Evolutionary conservation across 2,888 invertebrate species (phyloP).

Genomic region (Muscina levida): DNA sequence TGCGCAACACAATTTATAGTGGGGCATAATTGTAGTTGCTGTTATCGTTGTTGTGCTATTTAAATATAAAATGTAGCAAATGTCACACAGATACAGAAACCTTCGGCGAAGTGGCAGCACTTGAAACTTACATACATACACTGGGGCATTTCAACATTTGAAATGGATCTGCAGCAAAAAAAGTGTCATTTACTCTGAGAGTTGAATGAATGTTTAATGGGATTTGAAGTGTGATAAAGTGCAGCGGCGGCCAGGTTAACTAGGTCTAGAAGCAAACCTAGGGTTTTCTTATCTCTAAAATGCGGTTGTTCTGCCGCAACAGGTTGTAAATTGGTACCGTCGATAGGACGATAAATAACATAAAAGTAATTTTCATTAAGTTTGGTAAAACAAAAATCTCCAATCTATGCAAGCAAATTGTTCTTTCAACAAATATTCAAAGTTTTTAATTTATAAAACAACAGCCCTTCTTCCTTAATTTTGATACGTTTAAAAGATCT

Average conservation of each 20-base stretch:
- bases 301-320: too few relatives aligned
- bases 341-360: too few relatives aligned
- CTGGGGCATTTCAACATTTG: slow-evolving; percentile 3
- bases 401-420: too few relatives aligned
- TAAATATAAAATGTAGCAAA: slow-evolving; percentile 25
- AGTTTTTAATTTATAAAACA: too few relatives aligned
- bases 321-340: too few relatives aligned
- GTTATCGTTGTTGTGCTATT: slow-evolving; percentile 12
- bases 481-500: too few relatives aligned
- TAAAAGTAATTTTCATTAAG: too few relatives aligned
- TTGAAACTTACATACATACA: slow-evolving; percentile 12
- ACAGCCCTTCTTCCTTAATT: too few relatives aligned
- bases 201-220: background rate
- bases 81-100: slow-evolving; percentile 13
- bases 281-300: too few relatives aligned
- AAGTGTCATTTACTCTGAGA: slow-evolving; percentile 21
- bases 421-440: too few relatives aligned
- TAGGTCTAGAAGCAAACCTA: too few relatives aligned
- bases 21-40: slow-evolving; percentile 13
- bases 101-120: slow-evolving; percentile 1
- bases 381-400: too few relatives aligned
- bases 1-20: slow-evolving; percentile 17
- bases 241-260: background rate
- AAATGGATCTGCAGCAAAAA: slow-evolving; percentile 25
- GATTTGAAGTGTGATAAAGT: background rate